Percentiles rank a stretch among this genome's conserved stretches.
phyloP scores from a whole-genome alignment of 2,888 invertebrate genomes.

The Helobdella robusta region DNA sequence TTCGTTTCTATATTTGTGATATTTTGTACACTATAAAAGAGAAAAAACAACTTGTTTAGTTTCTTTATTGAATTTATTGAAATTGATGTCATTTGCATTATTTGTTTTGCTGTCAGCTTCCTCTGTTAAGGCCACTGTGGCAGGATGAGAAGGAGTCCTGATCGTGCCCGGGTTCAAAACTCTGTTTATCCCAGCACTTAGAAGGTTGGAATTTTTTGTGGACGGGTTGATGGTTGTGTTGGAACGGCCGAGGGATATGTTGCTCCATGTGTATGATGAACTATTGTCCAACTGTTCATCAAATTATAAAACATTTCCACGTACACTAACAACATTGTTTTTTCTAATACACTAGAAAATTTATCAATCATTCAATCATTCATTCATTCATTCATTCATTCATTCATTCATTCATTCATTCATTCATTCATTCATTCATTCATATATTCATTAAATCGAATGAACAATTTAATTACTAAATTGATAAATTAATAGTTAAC shows the following conservation, averaged over 20 bases:
- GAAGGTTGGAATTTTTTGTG: too few species aligned
- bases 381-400: not conserved
- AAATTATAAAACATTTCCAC: not conserved
- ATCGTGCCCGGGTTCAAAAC: not conserved
- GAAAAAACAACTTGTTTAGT: too few species aligned
- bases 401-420: not conserved
- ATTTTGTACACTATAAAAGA: too few species aligned
- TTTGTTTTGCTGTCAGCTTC: slow-evolving; percentile 11
- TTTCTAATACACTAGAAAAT: not conserved
- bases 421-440: not conserved
- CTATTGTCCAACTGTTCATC: slow-evolving; percentile 14
- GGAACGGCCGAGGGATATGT: slow-evolving; percentile 21
- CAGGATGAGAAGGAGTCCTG: slow-evolving; percentile 9
- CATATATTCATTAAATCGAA: not conserved
- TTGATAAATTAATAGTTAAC: not conserved
- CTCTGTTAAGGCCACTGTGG: not conserved
- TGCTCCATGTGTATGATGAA: slow-evolving; percentile 17
- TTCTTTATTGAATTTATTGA: too few species aligned
- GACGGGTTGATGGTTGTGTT: slow-evolving; percentile 18
- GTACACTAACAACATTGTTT: not conserved
- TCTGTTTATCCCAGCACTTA: too few species aligned
- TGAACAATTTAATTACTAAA: not conserved
- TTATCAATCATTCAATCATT: not conserved
- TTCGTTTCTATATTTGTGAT: too few species aligned
- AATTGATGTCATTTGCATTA: too few species aligned